phyloP scores from a whole-genome alignment of 2,888 invertebrate species.

The Spialia ferax region DNA sequence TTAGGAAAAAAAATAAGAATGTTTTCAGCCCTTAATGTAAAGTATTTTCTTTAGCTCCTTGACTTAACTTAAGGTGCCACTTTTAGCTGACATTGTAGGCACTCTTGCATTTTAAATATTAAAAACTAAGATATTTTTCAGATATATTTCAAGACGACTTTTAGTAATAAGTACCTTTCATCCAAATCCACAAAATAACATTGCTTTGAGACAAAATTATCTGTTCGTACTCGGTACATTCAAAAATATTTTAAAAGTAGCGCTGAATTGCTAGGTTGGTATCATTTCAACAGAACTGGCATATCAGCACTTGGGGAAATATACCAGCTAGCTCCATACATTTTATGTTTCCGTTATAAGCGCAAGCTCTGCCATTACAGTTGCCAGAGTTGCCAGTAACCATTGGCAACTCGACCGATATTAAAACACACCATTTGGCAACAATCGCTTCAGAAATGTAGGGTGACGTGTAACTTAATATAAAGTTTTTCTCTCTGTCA shows the following conservation, averaged over 20 bases:
- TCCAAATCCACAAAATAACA: too few species aligned
- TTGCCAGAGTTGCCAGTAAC: slow-evolving; percentile 56
- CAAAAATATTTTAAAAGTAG: background rate
- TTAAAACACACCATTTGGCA: slow-evolving; percentile 81
- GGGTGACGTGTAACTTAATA: slow-evolving; percentile 52
- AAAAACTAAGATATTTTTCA: too few species aligned
- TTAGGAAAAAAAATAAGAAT: too few species aligned
- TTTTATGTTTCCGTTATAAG: slow-evolving; percentile 65
- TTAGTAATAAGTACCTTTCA: too few species aligned
- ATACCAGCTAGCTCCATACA: slow-evolving; percentile 2
- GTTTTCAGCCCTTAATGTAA: too few species aligned
- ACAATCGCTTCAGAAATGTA: slow-evolving; percentile 54
- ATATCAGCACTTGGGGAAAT: background rate
- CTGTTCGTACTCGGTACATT: too few species aligned
- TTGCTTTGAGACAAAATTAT: too few species aligned
- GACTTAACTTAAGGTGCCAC: too few species aligned
- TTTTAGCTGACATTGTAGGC: too few species aligned
- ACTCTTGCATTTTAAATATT: too few species aligned
- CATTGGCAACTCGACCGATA: slow-evolving; percentile 67
- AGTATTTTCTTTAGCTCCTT: too few species aligned
- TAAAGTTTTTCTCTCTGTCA: slow-evolving; percentile 45
- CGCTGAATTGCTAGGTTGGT: background rate
- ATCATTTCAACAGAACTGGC: background rate
- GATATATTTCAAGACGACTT: too few species aligned
- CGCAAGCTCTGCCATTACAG: slow-evolving; percentile 53